Conservation (phyloP, 2,113 vertebrate genomes). For the Syngnathoides biaculeatus region DNA sequence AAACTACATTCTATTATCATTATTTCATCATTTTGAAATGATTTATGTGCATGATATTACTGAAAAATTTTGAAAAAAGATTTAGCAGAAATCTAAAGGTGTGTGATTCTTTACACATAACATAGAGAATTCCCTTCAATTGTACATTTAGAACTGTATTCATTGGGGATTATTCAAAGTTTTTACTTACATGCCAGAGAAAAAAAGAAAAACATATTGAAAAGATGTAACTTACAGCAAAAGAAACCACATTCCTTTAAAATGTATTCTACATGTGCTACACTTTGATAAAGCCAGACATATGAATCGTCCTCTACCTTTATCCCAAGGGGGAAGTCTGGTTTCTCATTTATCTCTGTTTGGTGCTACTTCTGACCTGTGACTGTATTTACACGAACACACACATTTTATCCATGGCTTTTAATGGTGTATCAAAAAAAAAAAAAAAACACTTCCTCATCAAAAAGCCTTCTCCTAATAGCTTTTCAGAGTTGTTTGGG, state of each 20-base stretch:
- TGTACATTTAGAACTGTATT: neutral
- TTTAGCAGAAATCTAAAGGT: neutral
- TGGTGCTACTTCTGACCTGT: constrained; percentile 65
- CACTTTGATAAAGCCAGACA: constrained; percentile 33
- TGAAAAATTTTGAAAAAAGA: neutral
- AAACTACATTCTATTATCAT: neutral
- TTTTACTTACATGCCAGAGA: neutral
- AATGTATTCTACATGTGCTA: constrained; percentile 1
- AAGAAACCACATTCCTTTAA: neutral
- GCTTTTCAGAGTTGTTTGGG: constrained; percentile 67
- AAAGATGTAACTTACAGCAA: neutral
- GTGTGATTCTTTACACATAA: neutral
- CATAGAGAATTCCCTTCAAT: too few species aligned
- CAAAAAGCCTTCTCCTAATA: constrained; percentile 68
- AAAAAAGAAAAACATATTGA: neutral
- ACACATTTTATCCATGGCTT: constrained; percentile 71
- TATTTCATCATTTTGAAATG: neutral
- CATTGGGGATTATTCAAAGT: neutral
- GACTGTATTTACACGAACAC: constrained; percentile 72
- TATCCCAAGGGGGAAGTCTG: constrained; percentile 41
- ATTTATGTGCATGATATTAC: neutral
- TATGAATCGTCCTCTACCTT: constrained; percentile 53
- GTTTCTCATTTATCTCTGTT: constrained; percentile 64
- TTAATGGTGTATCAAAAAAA: constrained; percentile 70
- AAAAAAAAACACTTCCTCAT: constrained; percentile 67